Base-by-base conservation (phyloP, 2,888 invertebrate genomes). In the Cepaea hortensis region DNA sequence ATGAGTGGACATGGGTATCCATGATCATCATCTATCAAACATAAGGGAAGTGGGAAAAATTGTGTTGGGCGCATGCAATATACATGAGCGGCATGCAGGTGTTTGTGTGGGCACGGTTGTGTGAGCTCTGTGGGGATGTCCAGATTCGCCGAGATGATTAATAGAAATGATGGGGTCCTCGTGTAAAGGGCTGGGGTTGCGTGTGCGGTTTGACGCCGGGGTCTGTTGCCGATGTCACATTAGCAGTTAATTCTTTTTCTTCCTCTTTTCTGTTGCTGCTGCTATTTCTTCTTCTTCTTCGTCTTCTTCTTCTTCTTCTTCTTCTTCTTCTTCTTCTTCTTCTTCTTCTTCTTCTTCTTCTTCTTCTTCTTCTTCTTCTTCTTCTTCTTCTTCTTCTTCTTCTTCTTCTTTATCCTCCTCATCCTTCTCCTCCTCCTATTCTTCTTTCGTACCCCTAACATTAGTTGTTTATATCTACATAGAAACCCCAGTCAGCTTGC, bases 191-290 rank as follows among this genome's bases (percentile, higher is more conserved):
- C 35, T 35, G 35, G 35, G 35, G 35, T 35, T 35, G 35, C 35
- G 35, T 35, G 35, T 35, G 35, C 35, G 35, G 35, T 35, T 35
- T 35, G 35, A 35, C 35, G 35, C 35, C 35, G 35, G 1, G 35
- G 35, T 35, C 35, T 35, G 35, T 35, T 35, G 35, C 35, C 35
- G 35, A 1, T 35, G 35, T 35, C 35, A 35, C 23, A 55, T 81
- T 77, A 55, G 35, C 35, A 35, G 35, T n/a, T n/a, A n/a, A 35
- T 81, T 83, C 50, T 70, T 81, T 84, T 84, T 81, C 68, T 72
- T 75, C 35, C 55, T 23, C 70, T n/a, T 84, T 50, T 50, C 35
- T 20, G 50, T 46, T 15, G 68, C 48, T 55, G 55, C 23, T 20
- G 48, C 61, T 55, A 11, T n/a, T 73, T 55, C 46, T 46, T 23